Percentiles rank a stretch among this genome's conserved stretches.
Conservation (phyloP, 1,140 invertebrate species). For the Araneus ventricosus region DNA sequence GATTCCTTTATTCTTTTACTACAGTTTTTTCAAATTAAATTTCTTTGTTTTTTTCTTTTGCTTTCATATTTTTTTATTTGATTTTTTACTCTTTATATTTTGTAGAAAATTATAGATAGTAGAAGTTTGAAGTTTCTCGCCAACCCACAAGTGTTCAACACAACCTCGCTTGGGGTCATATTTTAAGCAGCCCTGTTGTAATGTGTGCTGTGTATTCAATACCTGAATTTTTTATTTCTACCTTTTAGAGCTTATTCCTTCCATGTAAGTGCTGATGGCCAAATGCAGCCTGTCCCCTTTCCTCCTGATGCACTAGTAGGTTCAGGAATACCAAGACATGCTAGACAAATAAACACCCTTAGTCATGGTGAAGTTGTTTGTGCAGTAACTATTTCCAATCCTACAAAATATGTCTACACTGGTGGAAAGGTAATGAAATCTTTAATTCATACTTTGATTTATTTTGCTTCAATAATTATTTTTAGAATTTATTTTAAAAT, state of each 20-base stretch:
- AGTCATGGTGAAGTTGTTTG: slow-evolving; percentile 97
- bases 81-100: too few species aligned
- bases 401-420: slow-evolving; percentile 97
- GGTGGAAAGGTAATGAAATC: slow-evolving; percentile 88
- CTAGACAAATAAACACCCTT: slow-evolving; percentile 93
- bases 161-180: not conserved
- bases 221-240: slow-evolving; percentile 77
- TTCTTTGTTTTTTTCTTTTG: too few species aligned
- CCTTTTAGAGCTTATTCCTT: slow-evolving; percentile 92
- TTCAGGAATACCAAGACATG: slow-evolving; percentile 94
- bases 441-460: not conserved
- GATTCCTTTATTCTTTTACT: too few species aligned
- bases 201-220: not conserved
- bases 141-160: too few species aligned
- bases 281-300: slow-evolving; percentile 95
- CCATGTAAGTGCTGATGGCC: slow-evolving; percentile 91
- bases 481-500: not conserved
- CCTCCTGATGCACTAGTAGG: slow-evolving; percentile 96
- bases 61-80: too few species aligned
- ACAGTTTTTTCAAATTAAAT: too few species aligned
- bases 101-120: too few species aligned
- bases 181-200: not conserved
- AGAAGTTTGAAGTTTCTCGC: too few species aligned
- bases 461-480: not conserved
- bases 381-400: slow-evolving; percentile 92